Evolutionary conservation across 2,888 invertebrate genomes (phyloP).

Genomic region (Apantesis nais): DNA sequence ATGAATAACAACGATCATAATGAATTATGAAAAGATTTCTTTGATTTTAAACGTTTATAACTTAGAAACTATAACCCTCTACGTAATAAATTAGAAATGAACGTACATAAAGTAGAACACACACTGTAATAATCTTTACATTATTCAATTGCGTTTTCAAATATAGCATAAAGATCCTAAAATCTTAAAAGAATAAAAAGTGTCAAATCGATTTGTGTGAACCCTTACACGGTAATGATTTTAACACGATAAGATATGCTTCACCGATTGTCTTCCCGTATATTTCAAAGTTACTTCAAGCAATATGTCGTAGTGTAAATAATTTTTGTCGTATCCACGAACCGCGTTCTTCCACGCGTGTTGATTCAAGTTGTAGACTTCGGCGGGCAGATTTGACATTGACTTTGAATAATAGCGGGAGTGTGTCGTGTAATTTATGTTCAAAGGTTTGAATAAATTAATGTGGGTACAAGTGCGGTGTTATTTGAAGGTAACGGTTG

Average conservation of each 20-base stretch:
- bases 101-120: no score
- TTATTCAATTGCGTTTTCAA: no score
- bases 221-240: no score
- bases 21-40: neutral
- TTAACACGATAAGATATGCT: neutral
- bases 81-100: no score
- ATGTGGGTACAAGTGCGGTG: constrained; percentile 16
- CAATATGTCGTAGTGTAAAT: constrained; percentile 15
- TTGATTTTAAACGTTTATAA: no score
- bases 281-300: constrained; percentile 11
- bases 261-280: constrained; percentile 6
- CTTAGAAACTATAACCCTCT: no score
- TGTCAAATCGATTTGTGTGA: no score
- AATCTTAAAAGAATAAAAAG: no score
- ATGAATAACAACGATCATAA: neutral
- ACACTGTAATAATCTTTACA: no score
- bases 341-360: constrained; percentile 13
- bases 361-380: constrained; percentile 21
- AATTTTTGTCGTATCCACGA: constrained; percentile 19
- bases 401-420: constrained; percentile 16
- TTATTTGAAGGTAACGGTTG: constrained; percentile 20
- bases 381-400: constrained; percentile 13
- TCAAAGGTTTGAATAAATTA: constrained; percentile 24
- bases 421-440: constrained; percentile 24
- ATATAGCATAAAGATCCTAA: no score